Base-by-base conservation (phyloP, 2,113 vertebrate genomes). In the Equus quagga region DNA sequence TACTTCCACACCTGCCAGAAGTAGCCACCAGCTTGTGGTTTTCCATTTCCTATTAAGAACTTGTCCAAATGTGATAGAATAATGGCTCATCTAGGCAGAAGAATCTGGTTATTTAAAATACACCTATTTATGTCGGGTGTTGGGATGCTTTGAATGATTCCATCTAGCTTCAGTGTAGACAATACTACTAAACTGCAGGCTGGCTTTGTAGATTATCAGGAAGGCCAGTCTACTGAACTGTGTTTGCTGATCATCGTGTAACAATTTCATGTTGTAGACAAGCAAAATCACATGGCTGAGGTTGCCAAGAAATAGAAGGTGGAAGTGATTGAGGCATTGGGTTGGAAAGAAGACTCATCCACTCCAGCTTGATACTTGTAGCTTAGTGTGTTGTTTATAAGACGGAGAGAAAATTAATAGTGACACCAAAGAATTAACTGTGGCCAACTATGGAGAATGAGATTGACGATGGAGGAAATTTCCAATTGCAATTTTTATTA, bases 401-500 rank as follows among this genome's bases (percentile, higher is more conserved):
- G n/a, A 9, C 36, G 82, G 1, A 51, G 18, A 89, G 64, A 91
- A 88, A 84, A 92, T 88, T 49, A 83, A 64, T 24, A 56, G 31
- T 5, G 51, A 79, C 17, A 64, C 18, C 24, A 51, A 51, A 51
- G 28, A 64, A 70, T 58, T 65, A 69, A 96, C 79, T 72, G 44
- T 67, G 73, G 10, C 31, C 46, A 15, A 79, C 24, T 72, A 28
- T 64, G 54, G 56, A 23, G 13, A 83, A 67, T 46, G n/a, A 83
- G 28, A 91, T 13, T 58, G 56, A 82, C 36, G 36, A 14, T 13
- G 62, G 21, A 56, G 28, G 33, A 92, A 81, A 56, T 84, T 80
- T 89, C 78, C 33, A 88, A 17, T 81, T 83, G 54, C 33, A 92
- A 60, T 54, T 93, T 90, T 95, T 83, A 80, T 41, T 33, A 82